phyloP scores from a whole-genome alignment of 2,888 invertebrate species.

The Perizoma flavofasciatum region DNA sequence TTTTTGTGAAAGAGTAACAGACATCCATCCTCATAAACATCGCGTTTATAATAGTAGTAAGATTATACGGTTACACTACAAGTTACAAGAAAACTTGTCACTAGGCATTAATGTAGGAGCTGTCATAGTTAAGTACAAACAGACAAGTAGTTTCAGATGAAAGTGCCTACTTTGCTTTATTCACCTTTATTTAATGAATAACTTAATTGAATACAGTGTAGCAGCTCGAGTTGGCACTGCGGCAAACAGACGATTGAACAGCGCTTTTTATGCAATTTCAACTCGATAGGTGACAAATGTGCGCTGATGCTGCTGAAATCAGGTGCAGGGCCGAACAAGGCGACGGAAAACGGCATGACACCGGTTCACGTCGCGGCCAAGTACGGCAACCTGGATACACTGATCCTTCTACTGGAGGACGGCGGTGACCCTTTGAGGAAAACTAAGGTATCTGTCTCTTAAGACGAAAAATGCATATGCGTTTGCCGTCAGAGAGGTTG shows the following conservation, averaged over 20 bases:
- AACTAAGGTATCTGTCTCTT: conserved; percentile 88
- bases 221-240: too few relatives aligned
- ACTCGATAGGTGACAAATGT: conserved; percentile 84
- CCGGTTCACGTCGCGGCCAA: conserved; percentile 98
- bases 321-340: conserved; percentile 97
- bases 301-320: conserved; percentile 99
- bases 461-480: not conserved
- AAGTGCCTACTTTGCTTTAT: too few relatives aligned
- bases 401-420: conserved; percentile 94
- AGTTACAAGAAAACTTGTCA: not conserved
- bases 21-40: too few relatives aligned
- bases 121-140: too few relatives aligned
- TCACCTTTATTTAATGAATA: too few relatives aligned
- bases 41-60: too few relatives aligned
- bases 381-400: conserved; percentile 94
- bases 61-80: not conserved
- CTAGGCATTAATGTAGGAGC: too few relatives aligned
- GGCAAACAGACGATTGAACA: too few relatives aligned
- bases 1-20: too few relatives aligned
- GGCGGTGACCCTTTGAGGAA: conserved; percentile 96
- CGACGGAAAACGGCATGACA: conserved; percentile 98
- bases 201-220: too few relatives aligned
- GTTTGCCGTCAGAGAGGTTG: conserved; percentile 87
- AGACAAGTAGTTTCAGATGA: too few relatives aligned
- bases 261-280: too few relatives aligned